Evolutionary conservation across 2,888 invertebrate genomes (phyloP), one percentile per base, ranked within the genome.

Genomic region (Lasioglossum malachurum): DNA sequence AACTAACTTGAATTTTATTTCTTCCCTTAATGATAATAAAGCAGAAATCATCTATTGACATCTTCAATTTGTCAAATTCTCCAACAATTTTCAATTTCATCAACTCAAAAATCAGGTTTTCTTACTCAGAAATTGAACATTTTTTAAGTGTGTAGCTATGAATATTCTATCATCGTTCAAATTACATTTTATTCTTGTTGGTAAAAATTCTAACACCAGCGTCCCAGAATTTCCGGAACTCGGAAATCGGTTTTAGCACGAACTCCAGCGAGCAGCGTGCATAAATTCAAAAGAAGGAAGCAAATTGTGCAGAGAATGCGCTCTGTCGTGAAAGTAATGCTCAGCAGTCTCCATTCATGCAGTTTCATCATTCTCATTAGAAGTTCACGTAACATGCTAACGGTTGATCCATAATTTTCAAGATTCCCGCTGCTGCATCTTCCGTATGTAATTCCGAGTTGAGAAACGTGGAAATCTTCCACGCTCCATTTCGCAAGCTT

Each of bases 391-490:
- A 69, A 69, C 69, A 38, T 75, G 31, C 8, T 53, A 75, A 75
- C 75, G 75, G 53, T 49, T 35, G 12, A 53, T n/a, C n/a, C 38
- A 38, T 57, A 57, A 38, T 57, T 38, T 60, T 41, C 38, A 41
- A 38, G 57, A 60, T 27, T 75, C 8, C 35, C 44, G 71, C 27
- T 53, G 53, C 23, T 72, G 10, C 44, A 44, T 44, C 44, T 27
- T 14, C 7, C 23, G 23, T 23, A 23, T 38, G 49, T 57, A n/a
- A 57, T 72, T 44, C 14, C n/a, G 0, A n/a, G 38, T 57, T 27
- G 10, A 57, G 75, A 75, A 41, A 75, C 75, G 75, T 60, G 75
- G 38, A 67, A 49, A 19, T 46, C 38, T 69, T 77, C 35, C 49
- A 69, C 46, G 35, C 46, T 49, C 57, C 49, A 35, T 46, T 69